Evolutionary conservation across 2,797 vertebrate genomes (phyloP).

Genomic region (Hyperoplus lanceolatus): DNA sequence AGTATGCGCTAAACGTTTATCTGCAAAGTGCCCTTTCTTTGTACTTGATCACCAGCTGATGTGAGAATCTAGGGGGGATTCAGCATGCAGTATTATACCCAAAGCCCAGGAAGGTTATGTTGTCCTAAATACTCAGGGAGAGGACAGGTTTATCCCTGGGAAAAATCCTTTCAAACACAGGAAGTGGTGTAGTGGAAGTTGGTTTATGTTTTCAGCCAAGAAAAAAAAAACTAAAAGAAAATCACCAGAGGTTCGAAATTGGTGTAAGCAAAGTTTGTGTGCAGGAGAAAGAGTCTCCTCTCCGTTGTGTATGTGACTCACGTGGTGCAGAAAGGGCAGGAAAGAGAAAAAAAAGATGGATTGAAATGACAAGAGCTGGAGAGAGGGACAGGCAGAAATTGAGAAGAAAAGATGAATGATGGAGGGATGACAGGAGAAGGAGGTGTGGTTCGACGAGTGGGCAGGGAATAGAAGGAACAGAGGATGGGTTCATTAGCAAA

Average conservation of each 20-base stretch:
- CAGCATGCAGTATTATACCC: not conserved
- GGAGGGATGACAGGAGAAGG: conserved; percentile 47
- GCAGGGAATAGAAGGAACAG: conserved; percentile 37
- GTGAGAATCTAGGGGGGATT: not conserved
- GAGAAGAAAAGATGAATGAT: conserved; percentile 54
- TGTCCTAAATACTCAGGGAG: not conserved
- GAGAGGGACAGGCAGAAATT: conserved; percentile 18
- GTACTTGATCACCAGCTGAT: not conserved
- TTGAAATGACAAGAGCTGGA: conserved; percentile 22
- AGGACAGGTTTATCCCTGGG: not conserved
- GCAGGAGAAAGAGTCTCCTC: conserved; percentile 60
- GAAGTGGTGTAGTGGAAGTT: not conserved
- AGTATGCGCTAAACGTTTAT: not conserved
- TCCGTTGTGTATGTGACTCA: conserved; percentile 23
- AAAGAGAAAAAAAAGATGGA: conserved; percentile 36
- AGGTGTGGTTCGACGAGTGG: conserved; percentile 55
- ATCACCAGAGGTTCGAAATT: conserved; percentile 22
- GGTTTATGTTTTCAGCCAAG: not conserved
- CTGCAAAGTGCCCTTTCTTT: not conserved
- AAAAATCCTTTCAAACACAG: not conserved
- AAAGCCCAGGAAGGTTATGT: not conserved
- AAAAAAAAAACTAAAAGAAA: not conserved
- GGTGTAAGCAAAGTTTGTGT: conserved; percentile 41
- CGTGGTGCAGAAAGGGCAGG: conserved; percentile 1
- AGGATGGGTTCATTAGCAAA: conserved; percentile 49